Evolutionary conservation across 2,888 invertebrate species (phyloP).

Genomic region (Aphidius colemani): DNA sequence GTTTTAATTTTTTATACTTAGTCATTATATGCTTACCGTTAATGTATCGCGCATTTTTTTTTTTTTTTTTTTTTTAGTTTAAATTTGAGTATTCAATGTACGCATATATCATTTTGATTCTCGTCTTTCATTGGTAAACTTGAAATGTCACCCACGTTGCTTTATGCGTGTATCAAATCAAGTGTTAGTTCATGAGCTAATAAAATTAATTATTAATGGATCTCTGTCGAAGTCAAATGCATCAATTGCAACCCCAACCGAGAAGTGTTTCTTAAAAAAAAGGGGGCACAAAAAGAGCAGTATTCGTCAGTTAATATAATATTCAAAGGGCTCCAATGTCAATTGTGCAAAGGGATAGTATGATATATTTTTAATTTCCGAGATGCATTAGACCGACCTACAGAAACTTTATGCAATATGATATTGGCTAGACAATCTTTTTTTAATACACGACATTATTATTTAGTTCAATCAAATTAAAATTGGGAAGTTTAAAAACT

Average conservation of each 20-base stretch:
- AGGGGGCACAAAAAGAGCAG: constrained; percentile 20
- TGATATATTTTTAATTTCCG: constrained; percentile 53
- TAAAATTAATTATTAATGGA: constrained; percentile 54
- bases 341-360: constrained; percentile 26
- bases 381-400: constrained; percentile 43
- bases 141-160: constrained; percentile 18
- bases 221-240: constrained; percentile 54
- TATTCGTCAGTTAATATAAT: constrained; percentile 25
- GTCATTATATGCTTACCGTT: constrained; percentile 53
- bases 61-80: constrained; percentile 24
- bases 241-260: constrained; percentile 42
- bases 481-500: too few species aligned
- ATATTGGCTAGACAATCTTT: constrained; percentile 25
- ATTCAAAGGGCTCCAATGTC: constrained; percentile 24
- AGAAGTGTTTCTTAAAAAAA: constrained; percentile 26
- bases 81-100: not conserved
- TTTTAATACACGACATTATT: not conserved
- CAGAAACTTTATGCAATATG: constrained; percentile 28
- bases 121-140: constrained; percentile 11
- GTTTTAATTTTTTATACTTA: constrained; percentile 26
- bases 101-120: constrained; percentile 8
- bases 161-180: constrained; percentile 43
- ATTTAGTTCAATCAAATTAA: too few species aligned
- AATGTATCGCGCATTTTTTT: constrained; percentile 48
- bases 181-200: constrained; percentile 39